phyloP scores from a whole-genome alignment of 2,797 vertebrate genomes.

The Scleropages formosus region DNA sequence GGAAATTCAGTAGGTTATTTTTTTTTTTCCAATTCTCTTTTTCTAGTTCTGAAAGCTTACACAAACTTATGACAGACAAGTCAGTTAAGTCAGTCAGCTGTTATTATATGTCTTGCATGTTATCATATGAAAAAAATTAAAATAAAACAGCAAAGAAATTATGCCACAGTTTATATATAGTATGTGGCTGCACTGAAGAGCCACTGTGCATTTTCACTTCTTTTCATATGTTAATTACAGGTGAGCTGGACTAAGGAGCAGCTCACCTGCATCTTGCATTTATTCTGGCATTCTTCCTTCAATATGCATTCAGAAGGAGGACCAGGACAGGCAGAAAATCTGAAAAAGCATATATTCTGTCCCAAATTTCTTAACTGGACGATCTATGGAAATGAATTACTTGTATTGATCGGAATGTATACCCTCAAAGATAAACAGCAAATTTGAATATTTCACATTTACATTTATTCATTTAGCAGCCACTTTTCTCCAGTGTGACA shows the following conservation, averaged over 20 bases:
- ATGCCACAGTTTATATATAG: background rate
- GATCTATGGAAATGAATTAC: slow-evolving; percentile 8
- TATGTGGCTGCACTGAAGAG: background rate
- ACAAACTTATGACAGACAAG: too few species aligned
- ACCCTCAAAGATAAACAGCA: too few species aligned
- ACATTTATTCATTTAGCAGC: too few species aligned
- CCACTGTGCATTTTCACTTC: background rate
- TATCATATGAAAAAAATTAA: too few species aligned
- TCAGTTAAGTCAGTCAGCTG: too few species aligned
- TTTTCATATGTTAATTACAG: slow-evolving; percentile 14
- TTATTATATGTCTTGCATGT: too few species aligned
- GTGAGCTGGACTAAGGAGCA: background rate
- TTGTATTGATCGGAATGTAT: background rate
- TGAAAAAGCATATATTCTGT: background rate
- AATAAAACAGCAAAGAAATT: background rate
- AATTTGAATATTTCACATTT: too few species aligned
- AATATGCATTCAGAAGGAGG: background rate
- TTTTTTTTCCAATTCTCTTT: too few species aligned
- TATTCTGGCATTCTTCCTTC: background rate
- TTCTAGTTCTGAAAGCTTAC: too few species aligned
- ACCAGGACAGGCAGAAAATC: background rate
- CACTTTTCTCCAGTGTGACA: too few species aligned
- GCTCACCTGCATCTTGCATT: too few species aligned
- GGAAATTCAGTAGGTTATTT: too few species aligned
- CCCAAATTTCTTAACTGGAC: slow-evolving; percentile 2